Evolutionary conservation across 2,797 vertebrate species (phyloP).

Genomic region (Dromococcyx pavoninus): DNA sequence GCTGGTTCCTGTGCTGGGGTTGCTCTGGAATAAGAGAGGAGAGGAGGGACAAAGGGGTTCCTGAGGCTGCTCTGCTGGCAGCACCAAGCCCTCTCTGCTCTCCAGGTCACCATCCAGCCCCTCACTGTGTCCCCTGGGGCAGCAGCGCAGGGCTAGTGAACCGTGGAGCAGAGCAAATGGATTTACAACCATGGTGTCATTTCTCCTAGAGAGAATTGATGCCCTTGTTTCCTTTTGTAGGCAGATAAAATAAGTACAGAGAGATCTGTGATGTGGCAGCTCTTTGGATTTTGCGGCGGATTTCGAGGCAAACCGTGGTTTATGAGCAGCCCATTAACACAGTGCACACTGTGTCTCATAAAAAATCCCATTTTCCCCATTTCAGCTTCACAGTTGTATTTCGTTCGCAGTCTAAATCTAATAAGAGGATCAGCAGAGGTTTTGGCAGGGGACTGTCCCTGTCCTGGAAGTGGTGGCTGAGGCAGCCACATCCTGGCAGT

Average conservation of each 20-base stretch:
- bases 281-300: background rate
- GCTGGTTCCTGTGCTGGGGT: rapidly evolving
- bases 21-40: background rate
- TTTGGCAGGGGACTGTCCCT: background rate
- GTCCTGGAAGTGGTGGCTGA: background rate
- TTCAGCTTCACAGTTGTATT: background rate
- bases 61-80: background rate
- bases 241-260: background rate
- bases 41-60: background rate
- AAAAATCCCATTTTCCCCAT: background rate
- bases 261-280: background rate
- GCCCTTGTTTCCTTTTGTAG: background rate
- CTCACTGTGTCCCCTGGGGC: rapidly evolving
- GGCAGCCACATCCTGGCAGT: rapidly evolving
- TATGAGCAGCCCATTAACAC: constrained; percentile 5
- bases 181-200: background rate
- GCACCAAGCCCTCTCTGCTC: background rate
- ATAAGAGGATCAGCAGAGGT: background rate
- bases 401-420: background rate
- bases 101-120: rapidly evolving
- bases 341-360: background rate
- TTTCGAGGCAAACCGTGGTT: background rate
- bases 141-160: background rate
- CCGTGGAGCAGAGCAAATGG: background rate
- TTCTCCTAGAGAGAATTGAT: background rate